Conservation (phyloP, 2,888 invertebrate species). For the Melinaea marsaeus region DNA sequence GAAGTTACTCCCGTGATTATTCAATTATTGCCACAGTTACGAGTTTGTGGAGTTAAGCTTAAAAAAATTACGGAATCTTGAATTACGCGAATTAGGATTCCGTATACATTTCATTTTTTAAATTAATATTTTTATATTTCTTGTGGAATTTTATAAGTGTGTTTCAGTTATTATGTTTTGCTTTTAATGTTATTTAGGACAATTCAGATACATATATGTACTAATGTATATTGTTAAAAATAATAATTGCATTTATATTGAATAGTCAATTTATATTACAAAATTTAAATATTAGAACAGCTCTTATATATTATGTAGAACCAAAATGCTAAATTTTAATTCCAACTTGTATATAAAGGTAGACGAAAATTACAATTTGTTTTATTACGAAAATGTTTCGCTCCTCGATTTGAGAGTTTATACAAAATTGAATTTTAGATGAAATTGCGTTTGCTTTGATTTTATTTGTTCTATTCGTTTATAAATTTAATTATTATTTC, state of each 20-base stretch:
- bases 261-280: no score
- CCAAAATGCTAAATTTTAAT: not conserved
- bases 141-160: no score
- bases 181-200: no score
- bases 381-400: slow-evolving; percentile 27
- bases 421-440: slow-evolving; percentile 27
- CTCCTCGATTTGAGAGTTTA: slow-evolving; percentile 21
- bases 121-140: no score
- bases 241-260: no score
- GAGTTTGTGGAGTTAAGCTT: slow-evolving; percentile 29
- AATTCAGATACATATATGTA: no score
- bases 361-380: slow-evolving; percentile 28
- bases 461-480: slow-evolving; percentile 7
- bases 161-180: no score
- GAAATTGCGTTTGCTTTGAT: slow-evolving; percentile 13
- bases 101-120: not conserved
- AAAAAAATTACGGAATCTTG: slow-evolving; percentile 31
- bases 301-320: not conserved
- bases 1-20: slow-evolving; percentile 47
- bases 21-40: slow-evolving; percentile 44
- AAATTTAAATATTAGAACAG: no score
- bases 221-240: no score
- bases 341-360: slow-evolving; percentile 1
- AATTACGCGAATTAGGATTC: slow-evolving; percentile 24
- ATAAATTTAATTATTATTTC: not conserved